Percentiles rank a stretch among this genome's conserved stretches.
Evolutionary conservation across 2,888 invertebrate species (phyloP).

Genomic region (Brenthis ino): DNA sequence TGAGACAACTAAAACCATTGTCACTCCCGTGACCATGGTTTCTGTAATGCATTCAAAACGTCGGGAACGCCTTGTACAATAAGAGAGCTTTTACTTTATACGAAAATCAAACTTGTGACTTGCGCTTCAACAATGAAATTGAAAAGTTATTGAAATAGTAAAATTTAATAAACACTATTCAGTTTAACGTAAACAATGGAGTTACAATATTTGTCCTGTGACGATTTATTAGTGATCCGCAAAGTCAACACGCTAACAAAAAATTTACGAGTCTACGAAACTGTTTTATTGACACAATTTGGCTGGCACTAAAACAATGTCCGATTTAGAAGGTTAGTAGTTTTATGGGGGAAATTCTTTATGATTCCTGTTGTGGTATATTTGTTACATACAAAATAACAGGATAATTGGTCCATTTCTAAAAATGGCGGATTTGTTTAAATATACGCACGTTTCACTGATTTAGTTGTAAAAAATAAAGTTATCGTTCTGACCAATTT

Average conservation of each 20-base stretch:
- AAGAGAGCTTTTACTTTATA: too few species aligned
- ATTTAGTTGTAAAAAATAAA: too few species aligned
- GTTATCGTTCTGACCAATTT: too few species aligned
- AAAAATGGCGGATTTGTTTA: too few species aligned
- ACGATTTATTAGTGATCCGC: slow-evolving; percentile 43
- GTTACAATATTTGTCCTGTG: slow-evolving; percentile 38
- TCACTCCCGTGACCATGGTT: too few species aligned
- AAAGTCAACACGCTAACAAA: slow-evolving; percentile 42
- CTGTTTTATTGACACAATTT: slow-evolving; percentile 40
- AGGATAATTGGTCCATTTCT: background rate
- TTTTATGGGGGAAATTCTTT: slow-evolving; percentile 3
- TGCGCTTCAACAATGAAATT: too few species aligned
- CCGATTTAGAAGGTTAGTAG: slow-evolving; percentile 27
- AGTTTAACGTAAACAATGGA: background rate
- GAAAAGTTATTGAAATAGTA: too few species aligned
- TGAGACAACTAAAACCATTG: too few species aligned
- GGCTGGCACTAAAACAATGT: slow-evolving; percentile 35
- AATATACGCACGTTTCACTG: too few species aligned
- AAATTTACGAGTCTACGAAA: slow-evolving; percentile 46
- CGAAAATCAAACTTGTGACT: too few species aligned
- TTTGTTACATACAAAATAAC: background rate
- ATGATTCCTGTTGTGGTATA: background rate
- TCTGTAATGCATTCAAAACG: too few species aligned
- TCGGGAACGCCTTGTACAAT: too few species aligned
- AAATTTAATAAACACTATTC: background rate